Evolutionary conservation across 2,113 vertebrate genomes (phyloP).

Genomic region (Neolamprologus brichardi): DNA sequence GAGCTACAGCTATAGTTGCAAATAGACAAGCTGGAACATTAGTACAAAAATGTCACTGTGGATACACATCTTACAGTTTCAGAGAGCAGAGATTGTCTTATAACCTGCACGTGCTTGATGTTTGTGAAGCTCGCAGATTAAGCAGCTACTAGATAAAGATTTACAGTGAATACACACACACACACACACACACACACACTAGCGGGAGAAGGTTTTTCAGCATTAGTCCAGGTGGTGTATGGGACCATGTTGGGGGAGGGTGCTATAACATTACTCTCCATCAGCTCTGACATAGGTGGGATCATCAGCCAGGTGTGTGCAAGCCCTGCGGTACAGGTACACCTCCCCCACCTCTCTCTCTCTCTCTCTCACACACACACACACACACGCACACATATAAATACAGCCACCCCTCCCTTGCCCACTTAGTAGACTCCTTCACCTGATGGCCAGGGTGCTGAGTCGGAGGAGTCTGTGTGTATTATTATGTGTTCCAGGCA

Average conservation of each 20-base stretch:
- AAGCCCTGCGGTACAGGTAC: background rate
- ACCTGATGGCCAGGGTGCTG: slow-evolving; percentile 36
- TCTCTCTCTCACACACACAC: background rate
- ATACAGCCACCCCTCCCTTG: background rate
- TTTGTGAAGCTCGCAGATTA: background rate
- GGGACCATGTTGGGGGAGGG: slow-evolving; percentile 13
- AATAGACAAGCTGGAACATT: background rate
- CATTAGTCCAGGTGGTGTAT: slow-evolving; percentile 53
- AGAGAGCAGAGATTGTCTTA: background rate
- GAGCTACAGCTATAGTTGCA: background rate
- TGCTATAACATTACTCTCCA: slow-evolving; percentile 56
- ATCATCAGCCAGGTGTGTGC: slow-evolving; percentile 59
- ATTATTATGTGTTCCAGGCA: slow-evolving; percentile 14
- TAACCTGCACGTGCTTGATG: background rate
- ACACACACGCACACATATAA: background rate
- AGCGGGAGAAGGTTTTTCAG: background rate
- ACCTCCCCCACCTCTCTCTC: background rate
- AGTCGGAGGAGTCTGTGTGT: slow-evolving; percentile 10
- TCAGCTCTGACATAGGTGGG: slow-evolving; percentile 36
- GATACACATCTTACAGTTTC: background rate
- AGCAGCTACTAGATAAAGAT: background rate
- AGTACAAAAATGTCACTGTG: background rate
- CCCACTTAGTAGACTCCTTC: slow-evolving; percentile 1
- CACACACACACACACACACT: background rate
- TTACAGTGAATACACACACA: background rate